Base-by-base conservation (phyloP, 2,888 invertebrate species). In the Stenurella melanura region DNA sequence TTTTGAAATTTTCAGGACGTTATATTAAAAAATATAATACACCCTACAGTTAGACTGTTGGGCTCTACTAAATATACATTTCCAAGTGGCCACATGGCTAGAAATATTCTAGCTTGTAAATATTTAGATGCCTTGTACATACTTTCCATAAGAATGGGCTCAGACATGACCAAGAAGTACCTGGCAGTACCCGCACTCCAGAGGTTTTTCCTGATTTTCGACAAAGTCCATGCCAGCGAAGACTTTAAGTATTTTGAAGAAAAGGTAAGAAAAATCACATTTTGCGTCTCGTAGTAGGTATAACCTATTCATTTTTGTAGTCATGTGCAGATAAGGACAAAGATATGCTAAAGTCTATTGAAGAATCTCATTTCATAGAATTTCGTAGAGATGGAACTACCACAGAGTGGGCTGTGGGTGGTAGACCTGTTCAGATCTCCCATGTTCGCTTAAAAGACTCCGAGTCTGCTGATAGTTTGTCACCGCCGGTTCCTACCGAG, bases 201-300 rank as follows among this genome's bases (percentile, higher is more conserved):
- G 83, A 91, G 95, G 75, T 96, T 96, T 86, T 97, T 96, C 87
- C 88, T 95, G 58, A 93, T 95, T 11, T 96, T 96, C 85, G 95
- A 96, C 85, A 96, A 96, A 90, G 92, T 93, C 0, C 91, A 92
- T 56, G 91, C 91, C 0, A 91, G 90, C 83, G 82, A 79, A n/a
- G 77, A 76, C 10, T 12, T 50, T 21, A 72, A 26, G 17, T 50
- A 63, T 18, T 54, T 18, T 30, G 81, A 80, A 10, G 77, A 75
- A 57, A 77, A 80, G 76, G 78, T 78, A 72, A 76, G 12, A 11
- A 58, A 11, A 11, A 26, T 3, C 10, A 19, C n/a, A 7, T 19
- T 18, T 57, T 17, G 9, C 57, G 6, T 26, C 2, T 4, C 10
- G n/a, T 18, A 57, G 18, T 57, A 18, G 9, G 9, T 4, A 34